These are phyloP conservation scores for Polypedilum vanderplanki DNA, from an alignment of 1,140 invertebrate species.

Conservation along the genomic window DNA sequence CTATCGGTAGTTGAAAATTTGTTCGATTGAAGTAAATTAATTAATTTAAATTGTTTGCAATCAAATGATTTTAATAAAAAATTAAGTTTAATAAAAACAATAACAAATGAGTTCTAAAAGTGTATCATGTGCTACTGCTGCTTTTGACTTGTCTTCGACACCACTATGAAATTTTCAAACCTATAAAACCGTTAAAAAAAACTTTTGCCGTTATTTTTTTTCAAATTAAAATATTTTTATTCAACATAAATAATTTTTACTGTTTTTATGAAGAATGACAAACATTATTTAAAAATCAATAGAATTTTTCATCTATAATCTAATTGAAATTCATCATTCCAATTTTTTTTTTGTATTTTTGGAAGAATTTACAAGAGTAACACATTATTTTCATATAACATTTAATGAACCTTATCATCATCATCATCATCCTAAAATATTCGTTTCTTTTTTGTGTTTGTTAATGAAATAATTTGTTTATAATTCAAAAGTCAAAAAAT, in stretches of 20 bases:
- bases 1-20: neutral
- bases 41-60: neutral
- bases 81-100: neutral
- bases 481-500: neutral
- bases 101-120: neutral
- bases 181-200: neutral
- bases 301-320: neutral
- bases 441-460: neutral
- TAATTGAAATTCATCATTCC: neutral
- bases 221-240: too few relatives aligned
- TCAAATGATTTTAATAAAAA: constrained; percentile 3
- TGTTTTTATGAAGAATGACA: neutral
- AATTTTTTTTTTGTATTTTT: neutral
- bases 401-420: constrained; percentile 5
- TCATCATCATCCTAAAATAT: neutral
- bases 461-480: neutral
- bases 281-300: neutral
- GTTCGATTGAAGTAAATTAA: neutral
- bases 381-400: neutral
- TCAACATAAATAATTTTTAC: neutral
- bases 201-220: too few relatives aligned
- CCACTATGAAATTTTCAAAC: neutral
- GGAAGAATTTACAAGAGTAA: neutral
- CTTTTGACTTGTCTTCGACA: neutral
- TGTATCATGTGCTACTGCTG: too few relatives aligned